Conservation (phyloP, 2,113 vertebrate genomes). For the Gavia stellata region DNA sequence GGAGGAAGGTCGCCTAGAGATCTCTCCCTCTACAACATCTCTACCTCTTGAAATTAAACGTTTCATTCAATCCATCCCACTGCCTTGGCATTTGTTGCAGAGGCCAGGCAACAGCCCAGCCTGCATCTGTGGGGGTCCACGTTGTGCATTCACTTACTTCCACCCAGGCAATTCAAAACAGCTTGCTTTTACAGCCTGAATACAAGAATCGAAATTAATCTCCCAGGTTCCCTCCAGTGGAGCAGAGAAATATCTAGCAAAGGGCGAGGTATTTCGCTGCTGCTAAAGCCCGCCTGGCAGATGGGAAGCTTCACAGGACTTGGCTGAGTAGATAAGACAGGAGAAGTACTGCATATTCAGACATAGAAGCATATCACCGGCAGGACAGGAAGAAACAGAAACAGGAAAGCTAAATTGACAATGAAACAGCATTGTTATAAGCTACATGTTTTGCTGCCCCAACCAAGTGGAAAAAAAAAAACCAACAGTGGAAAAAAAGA, state of each 20-base stretch:
- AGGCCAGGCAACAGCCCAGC: not conserved
- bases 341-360: not conserved
- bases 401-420: not conserved
- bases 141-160: not conserved
- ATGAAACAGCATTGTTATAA: not conserved
- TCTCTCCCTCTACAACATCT: not conserved
- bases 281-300: not conserved
- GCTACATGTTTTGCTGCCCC: not conserved
- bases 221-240: not conserved
- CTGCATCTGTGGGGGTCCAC: not conserved
- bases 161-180: not conserved
- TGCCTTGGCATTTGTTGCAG: rapidly evolving
- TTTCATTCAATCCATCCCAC: not conserved
- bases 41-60: not conserved
- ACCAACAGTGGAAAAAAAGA: not conserved
- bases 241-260: not conserved
- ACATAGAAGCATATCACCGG: not conserved
- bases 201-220: not conserved
- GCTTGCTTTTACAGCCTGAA: not conserved
- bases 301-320: not conserved
- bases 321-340: not conserved
- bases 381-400: not conserved
- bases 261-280: not conserved
- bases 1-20: not conserved
- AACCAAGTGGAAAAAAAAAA: too few species aligned